Conservation (phyloP, 2,113 vertebrate genomes). For the Ailuropoda melanoleuca region DNA sequence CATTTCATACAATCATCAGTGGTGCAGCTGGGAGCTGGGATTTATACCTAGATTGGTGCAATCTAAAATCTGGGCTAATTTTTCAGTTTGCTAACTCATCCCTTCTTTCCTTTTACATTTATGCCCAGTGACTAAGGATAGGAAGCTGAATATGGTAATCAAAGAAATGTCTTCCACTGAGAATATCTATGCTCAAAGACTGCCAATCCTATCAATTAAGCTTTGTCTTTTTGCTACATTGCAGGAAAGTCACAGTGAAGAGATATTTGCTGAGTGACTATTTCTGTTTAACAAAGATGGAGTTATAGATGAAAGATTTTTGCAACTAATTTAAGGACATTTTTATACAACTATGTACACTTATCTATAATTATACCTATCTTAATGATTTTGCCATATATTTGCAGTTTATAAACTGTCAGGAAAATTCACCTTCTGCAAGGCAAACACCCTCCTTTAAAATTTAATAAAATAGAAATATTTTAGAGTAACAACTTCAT, state of each 20-base stretch:
- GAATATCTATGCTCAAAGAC: background rate
- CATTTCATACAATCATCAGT: background rate
- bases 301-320: background rate
- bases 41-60: background rate
- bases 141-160: background rate
- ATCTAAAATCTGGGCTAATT: background rate
- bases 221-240: background rate
- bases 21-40: background rate
- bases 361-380: background rate
- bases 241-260: background rate
- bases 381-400: background rate
- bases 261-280: background rate
- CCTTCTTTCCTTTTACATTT: background rate
- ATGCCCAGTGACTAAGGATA: background rate
- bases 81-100: background rate
- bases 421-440: background rate
- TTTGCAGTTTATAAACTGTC: background rate
- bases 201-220: background rate
- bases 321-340: background rate
- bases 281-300: conserved; percentile 30
- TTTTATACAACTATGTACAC: background rate
- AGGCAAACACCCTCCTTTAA: background rate
- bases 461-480: conserved; percentile 43
- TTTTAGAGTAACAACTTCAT: conserved; percentile 20
- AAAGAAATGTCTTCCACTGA: background rate